Conservation (phyloP, 1,140 invertebrate genomes). For the Mamestra configurata region DNA sequence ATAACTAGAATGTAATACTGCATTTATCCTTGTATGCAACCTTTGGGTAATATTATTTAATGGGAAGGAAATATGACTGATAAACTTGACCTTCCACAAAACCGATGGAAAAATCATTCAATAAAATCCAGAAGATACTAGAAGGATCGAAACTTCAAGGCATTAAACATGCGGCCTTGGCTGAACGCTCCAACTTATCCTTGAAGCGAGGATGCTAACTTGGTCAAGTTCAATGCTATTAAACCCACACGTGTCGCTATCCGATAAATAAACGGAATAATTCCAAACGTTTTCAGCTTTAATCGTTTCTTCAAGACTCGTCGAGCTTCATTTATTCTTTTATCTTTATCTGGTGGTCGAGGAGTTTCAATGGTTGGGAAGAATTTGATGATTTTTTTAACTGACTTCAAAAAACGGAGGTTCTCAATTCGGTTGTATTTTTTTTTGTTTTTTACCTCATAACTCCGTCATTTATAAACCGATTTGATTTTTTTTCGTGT, state of each 20-base stretch:
- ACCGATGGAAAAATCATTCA: not conserved
- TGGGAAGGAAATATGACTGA: not conserved
- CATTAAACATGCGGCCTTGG: not conserved
- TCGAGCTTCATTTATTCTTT: too few relatives aligned
- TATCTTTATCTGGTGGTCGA: not conserved
- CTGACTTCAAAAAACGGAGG: too few relatives aligned
- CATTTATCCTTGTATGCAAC: not conserved
- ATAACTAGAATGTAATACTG: too few relatives aligned
- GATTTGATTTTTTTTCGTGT: too few relatives aligned
- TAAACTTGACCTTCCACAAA: not conserved
- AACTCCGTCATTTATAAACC: too few relatives aligned
- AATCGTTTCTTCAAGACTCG: too few relatives aligned
- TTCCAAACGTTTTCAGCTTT: too few relatives aligned
- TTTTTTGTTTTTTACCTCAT: too few relatives aligned
- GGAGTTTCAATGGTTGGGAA: too few relatives aligned
- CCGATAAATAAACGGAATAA: not conserved
- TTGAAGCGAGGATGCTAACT: not conserved
- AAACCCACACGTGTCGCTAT: not conserved
- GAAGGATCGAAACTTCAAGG: not conserved
- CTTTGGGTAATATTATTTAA: not conserved
- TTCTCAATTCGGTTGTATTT: too few relatives aligned
- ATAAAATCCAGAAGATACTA: not conserved
- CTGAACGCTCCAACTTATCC: not conserved
- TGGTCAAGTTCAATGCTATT: not conserved
- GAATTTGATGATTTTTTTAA: too few relatives aligned